Conservation (phyloP, 2,797 vertebrate genomes). For the Manis crassicaudata region DNA sequence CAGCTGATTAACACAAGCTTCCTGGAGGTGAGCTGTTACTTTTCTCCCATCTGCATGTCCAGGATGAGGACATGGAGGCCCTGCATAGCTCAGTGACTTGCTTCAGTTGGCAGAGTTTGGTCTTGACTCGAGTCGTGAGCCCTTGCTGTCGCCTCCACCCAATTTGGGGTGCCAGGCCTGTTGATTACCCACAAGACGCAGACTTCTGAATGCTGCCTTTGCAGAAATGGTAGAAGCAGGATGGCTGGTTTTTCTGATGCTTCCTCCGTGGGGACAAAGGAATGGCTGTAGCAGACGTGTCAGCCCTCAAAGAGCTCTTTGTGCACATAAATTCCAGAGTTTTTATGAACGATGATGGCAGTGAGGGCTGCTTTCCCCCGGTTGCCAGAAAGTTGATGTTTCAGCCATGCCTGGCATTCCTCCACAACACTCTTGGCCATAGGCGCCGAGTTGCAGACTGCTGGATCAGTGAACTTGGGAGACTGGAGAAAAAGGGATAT, state of each 20-base stretch:
- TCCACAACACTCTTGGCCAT: constrained; percentile 56
- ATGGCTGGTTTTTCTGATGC: neutral
- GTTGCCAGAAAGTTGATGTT: constrained; percentile 59
- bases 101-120: constrained; percentile 7
- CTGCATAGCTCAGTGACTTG: neutral
- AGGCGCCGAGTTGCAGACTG: neutral
- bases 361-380: neutral
- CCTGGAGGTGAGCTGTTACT: neutral
- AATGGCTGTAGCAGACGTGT: constrained; percentile 60
- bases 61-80: neutral
- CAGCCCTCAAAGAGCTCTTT: constrained; percentile 73
- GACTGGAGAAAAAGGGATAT: neutral
- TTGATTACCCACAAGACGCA: neutral
- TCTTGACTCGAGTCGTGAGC: constrained; percentile 18
- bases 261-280: constrained; percentile 49
- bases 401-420: constrained; percentile 25
- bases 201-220: neutral
- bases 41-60: neutral
- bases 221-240: constrained; percentile 20
- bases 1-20: neutral
- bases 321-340: constrained; percentile 68
- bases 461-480: neutral
- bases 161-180: neutral
- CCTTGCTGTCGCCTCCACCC: neutral
- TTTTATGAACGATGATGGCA: constrained; percentile 62